A percentile compares a stretch with the other conserved stretches of the same genome.
phyloP scores from a whole-genome alignment of 2,888 invertebrate species.

The Drosophila kanekoi region DNA sequence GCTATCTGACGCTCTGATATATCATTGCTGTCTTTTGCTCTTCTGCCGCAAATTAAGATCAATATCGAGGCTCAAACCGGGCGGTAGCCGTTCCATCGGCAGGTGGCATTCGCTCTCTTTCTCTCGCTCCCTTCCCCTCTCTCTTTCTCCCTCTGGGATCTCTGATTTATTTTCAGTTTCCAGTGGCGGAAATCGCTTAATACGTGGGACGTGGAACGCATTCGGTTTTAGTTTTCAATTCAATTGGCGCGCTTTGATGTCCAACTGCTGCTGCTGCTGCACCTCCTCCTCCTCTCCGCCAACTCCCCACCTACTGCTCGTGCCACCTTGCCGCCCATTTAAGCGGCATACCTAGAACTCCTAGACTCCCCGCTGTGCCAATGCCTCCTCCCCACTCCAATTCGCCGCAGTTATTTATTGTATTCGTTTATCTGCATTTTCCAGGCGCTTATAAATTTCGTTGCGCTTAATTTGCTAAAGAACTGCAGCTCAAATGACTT shows the following conservation, averaged over 20 bases:
- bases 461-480: conserved; percentile 65
- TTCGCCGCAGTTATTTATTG: conserved; percentile 61
- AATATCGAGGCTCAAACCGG: conserved; percentile 60
- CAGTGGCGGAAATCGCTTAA: conserved; percentile 64
- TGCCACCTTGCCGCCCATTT: conserved; percentile 20
- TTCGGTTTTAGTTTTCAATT: conserved; percentile 52
- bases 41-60: conserved; percentile 68
- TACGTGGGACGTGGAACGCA: conserved; percentile 59
- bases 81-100: conserved; percentile 51
- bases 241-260: conserved; percentile 66
- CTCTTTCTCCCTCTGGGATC: not conserved
- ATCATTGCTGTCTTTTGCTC: conserved; percentile 43
- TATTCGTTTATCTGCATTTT: conserved; percentile 74
- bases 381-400: not conserved
- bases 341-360: conserved; percentile 28
- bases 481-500: conserved; percentile 58
- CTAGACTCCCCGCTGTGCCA: conserved; percentile 41
- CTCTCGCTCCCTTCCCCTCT: not conserved
- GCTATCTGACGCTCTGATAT: conserved; percentile 13
- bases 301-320: not conserved
- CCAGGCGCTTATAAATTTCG: conserved; percentile 66
- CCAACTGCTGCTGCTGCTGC: conserved; percentile 4
- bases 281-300: not conserved
- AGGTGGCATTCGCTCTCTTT: conserved; percentile 59
- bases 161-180: conserved; percentile 68